Base-by-base conservation (phyloP, 2,888 invertebrate species). In the Petrolisthes cinctipes region DNA sequence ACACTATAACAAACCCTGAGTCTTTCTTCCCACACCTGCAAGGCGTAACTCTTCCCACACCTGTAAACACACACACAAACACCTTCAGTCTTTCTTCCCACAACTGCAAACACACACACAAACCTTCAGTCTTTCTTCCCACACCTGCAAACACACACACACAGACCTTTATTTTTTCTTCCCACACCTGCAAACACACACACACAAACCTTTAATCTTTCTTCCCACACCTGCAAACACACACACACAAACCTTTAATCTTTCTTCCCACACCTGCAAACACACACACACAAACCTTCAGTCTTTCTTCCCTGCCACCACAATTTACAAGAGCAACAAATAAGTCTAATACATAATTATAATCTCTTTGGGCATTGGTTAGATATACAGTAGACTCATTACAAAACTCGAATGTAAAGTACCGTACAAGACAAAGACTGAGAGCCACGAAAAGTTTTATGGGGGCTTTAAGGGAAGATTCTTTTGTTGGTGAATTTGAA, bases 161-260 rank as follows among this genome's bases (percentile, higher is more conserved):
- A 54, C 17, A 79, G 7, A 79, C 54, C 51, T n/a, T n/a, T n/a
- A n/a, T n/a, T n/a, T n/a, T n/a, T n/a, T n/a, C n/a, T n/a, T n/a
- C 54, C 51, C 79, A 79, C 79, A 79, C 20, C 51, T 54, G n/a
- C 54, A 79, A 11, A 79, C 54, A 79, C 54, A 56, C 56, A 56
- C 53, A 79, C 53, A 53, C 53, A 79, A 5, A 53, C 54, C 51
- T n/a, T n/a, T n/a, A n/a, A n/a, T n/a, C n/a, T n/a, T n/a, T n/a
- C n/a, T n/a, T n/a, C 53, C 37, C 54, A 79, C 53, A 79, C 53
- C 4, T 11, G 53, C 53, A 79, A 5, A 79, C 53, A 79, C 53
- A 79, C 53, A 53, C 53, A 79, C 11, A 79, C 53, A 79, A 5
- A 79, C 53, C 7, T 73, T 73, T n/a, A 73, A 14, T 6, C 73